phyloP scores from a whole-genome alignment of 2,888 invertebrate species.

The Chalcis sispes region DNA sequence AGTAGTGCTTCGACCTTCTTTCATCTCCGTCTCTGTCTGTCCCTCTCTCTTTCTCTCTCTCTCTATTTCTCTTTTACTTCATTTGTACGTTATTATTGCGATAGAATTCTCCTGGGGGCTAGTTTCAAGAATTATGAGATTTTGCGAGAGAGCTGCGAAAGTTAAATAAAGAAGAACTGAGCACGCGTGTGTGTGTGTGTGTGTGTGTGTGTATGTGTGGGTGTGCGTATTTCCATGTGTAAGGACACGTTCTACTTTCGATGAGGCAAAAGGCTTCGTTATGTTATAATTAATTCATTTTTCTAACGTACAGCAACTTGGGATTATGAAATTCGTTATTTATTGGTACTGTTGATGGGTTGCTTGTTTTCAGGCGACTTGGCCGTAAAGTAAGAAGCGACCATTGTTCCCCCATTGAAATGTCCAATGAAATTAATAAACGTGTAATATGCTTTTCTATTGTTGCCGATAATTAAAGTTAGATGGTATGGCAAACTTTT shows the following conservation, averaged over 20 bases:
- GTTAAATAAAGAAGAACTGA: no score
- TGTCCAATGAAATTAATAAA: no score
- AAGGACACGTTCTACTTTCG: conserved; percentile 3
- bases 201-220: background rate
- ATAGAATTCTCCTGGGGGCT: conserved; percentile 25
- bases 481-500: no score
- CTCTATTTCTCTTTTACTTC: background rate
- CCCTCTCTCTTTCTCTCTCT: background rate
- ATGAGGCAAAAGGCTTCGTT: conserved; percentile 22
- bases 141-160: background rate
- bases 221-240: background rate
- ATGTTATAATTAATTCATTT: conserved; percentile 24
- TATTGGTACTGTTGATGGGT: conserved; percentile 1
- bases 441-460: no score
- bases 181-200: no score
- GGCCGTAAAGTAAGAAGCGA: background rate
- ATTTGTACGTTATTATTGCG: conserved; percentile 1
- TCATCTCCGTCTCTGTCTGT: background rate
- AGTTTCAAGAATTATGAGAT: conserved; percentile 15
- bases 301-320: background rate
- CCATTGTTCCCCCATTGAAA: no score
- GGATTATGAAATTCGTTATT: conserved; percentile 16
- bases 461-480: no score
- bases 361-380: background rate
- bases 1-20: background rate